phyloP scores from a whole-genome alignment of 2,113 vertebrate genomes.

The Pomatorhinus ruficollis region DNA sequence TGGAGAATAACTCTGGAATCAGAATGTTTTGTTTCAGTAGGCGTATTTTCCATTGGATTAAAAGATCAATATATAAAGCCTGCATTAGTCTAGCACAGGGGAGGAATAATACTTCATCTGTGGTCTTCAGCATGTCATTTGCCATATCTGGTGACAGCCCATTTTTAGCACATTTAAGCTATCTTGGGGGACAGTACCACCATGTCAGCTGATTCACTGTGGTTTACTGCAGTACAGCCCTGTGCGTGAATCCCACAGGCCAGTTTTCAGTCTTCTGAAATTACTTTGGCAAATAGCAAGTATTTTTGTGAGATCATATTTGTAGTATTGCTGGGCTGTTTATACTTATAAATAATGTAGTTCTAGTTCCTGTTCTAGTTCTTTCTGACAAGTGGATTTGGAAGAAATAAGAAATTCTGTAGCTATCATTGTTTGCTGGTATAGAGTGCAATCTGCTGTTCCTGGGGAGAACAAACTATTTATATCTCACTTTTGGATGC shows the following conservation, averaged over 20 bases:
- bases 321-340: background rate
- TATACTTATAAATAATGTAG: background rate
- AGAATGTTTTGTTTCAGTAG: background rate
- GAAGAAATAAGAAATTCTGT: background rate
- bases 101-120: background rate
- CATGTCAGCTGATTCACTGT: background rate
- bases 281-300: background rate
- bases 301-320: background rate
- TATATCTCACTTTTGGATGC: background rate
- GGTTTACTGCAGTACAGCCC: background rate
- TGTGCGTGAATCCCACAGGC: background rate
- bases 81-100: background rate
- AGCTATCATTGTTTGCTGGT: rapidly evolving
- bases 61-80: background rate
- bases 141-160: background rate
- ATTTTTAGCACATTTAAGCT: background rate
- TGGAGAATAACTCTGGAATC: background rate
- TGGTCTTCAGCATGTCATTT: background rate
- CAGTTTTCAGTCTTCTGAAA: background rate
- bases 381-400: background rate
- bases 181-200: background rate
- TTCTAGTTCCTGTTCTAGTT: background rate
- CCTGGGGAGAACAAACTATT: background rate
- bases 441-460: background rate
- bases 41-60: background rate